Percentiles rank a stretch among this genome's conserved stretches.
Evolutionary conservation across 2,797 vertebrate genomes (phyloP).

Genomic region (Aplochiton taeniatus): DNA sequence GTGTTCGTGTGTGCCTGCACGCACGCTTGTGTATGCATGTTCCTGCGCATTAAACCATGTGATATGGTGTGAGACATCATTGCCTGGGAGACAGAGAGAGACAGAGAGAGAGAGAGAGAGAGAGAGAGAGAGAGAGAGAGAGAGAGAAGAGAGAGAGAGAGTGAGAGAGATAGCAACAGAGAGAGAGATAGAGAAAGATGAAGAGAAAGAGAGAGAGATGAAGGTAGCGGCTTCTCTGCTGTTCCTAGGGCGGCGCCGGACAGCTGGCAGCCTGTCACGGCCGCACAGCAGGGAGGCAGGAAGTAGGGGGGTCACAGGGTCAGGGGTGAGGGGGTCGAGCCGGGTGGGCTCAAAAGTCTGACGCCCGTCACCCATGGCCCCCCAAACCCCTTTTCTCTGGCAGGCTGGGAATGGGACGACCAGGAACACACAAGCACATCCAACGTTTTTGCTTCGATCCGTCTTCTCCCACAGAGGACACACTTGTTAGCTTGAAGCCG

Average conservation of each 20-base stretch:
- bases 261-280: background rate
- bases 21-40: background rate
- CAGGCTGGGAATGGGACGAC: no score
- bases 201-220: background rate
- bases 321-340: conserved; percentile 9
- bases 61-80: background rate
- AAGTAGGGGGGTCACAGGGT: background rate
- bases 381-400: no score
- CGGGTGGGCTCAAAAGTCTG: background rate
- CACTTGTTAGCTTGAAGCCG: no score
- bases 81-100: background rate
- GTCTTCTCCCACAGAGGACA: background rate
- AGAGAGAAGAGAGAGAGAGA: background rate
- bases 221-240: background rate
- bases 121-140: background rate
- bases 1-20: background rate
- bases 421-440: background rate
- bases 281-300: conserved; percentile 1
- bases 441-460: background rate
- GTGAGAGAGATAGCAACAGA: background rate
- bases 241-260: background rate
- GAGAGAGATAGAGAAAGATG: background rate
- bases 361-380: background rate
- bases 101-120: conserved; percentile 5
- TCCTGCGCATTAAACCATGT: conserved; percentile 12